These are phyloP conservation scores for Mola mola DNA, from an alignment of 2,113 vertebrate species.

Conservation along the genomic window DNA sequence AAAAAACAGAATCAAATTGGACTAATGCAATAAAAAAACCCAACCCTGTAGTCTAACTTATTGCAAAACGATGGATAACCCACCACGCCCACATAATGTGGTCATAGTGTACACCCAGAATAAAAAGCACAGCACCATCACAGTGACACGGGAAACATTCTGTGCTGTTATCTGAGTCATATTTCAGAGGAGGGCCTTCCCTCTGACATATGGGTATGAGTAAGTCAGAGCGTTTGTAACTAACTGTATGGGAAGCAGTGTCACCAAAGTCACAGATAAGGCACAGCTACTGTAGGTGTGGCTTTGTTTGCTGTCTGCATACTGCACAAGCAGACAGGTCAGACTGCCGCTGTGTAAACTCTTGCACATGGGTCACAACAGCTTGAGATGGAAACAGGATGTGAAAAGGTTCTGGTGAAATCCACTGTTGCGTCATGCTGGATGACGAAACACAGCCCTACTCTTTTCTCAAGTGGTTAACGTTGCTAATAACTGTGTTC, in stretches of 20 bases:
- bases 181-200: not conserved
- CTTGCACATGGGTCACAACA: not conserved
- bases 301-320: not conserved
- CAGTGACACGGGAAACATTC: not conserved
- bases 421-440: conserved; percentile 39
- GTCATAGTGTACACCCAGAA: not conserved
- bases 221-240: too few relatives aligned
- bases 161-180: not conserved
- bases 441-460: too few relatives aligned
- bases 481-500: too few relatives aligned
- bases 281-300: not conserved
- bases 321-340: not conserved
- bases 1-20: not conserved
- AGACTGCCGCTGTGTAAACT: conserved; percentile 4
- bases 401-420: conserved; percentile 49
- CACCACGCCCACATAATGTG: not conserved
- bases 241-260: too few relatives aligned
- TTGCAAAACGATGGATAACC: not conserved
- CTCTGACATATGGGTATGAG: not conserved
- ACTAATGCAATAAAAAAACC: not conserved
- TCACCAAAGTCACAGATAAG: conserved; percentile 16
- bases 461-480: too few relatives aligned
- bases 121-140: conserved; percentile 4
- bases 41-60: not conserved
- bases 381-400: conserved; percentile 48